Conservation (phyloP, 2,888 invertebrate species). For the Pterostichus madidus region DNA sequence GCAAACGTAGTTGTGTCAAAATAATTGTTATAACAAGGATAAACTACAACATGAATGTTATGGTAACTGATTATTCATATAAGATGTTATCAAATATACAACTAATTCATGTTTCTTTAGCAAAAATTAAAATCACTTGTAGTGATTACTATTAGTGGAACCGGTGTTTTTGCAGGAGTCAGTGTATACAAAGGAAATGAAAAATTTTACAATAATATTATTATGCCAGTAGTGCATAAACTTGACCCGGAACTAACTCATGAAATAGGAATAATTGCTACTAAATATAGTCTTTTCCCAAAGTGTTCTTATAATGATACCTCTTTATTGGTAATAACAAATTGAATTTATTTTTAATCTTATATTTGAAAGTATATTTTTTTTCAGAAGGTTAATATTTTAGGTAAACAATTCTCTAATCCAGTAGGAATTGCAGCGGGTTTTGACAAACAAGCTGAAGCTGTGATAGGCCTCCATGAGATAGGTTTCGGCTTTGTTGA, state of each 20-base stretch:
- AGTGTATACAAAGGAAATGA: constrained; percentile 88
- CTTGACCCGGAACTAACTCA: constrained; percentile 92
- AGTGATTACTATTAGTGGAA: constrained; percentile 83
- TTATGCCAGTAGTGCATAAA: constrained; percentile 85
- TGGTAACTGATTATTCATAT: too few relatives aligned
- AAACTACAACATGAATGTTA: too few relatives aligned
- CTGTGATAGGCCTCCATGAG: constrained; percentile 87
- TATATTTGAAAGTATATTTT: constrained; percentile 19
- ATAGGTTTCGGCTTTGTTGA: constrained; percentile 97
- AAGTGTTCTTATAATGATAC: constrained; percentile 81
- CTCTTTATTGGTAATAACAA: constrained; percentile 80
- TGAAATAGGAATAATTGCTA: constrained; percentile 85
- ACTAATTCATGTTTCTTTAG: constrained; percentile 75
- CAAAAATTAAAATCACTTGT: constrained; percentile 85
- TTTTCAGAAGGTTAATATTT: constrained; percentile 84
- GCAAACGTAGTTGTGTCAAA: too few relatives aligned
- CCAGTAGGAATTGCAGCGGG: constrained; percentile 99
- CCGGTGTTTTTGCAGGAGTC: constrained; percentile 83
- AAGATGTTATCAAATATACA: too few relatives aligned
- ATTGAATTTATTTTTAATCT: constrained; percentile 68
- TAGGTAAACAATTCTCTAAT: constrained; percentile 87
- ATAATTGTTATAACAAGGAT: too few relatives aligned
- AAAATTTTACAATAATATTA: constrained; percentile 85
- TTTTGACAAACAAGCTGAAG: constrained; percentile 98
- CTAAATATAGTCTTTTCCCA: constrained; percentile 88